These are phyloP conservation scores for Probosciger aterrimus DNA, from an alignment of 2,113 vertebrate genomes.

Conservation along the genomic window DNA sequence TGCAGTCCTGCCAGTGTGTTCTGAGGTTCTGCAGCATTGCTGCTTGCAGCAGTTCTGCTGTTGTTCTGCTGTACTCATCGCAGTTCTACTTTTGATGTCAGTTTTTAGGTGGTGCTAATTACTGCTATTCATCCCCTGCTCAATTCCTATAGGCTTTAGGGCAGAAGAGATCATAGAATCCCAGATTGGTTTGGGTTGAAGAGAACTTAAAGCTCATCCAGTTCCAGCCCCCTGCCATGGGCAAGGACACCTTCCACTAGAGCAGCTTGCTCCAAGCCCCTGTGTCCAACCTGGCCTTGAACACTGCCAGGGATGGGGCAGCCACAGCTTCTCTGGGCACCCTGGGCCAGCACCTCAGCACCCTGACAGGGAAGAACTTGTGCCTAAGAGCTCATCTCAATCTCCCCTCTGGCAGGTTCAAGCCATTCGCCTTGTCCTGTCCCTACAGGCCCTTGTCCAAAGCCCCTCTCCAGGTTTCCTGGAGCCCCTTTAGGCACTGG, in stretches of 20 bases:
- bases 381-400: no score
- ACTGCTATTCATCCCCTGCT: not conserved
- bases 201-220: not conserved
- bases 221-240: rapidly evolving
- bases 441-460: no score
- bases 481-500: no score
- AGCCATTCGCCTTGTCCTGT: no score
- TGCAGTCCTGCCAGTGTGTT: no score
- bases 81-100: not conserved
- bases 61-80: not conserved
- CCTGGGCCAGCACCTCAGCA: no score
- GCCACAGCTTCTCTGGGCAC: no score
- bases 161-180: not conserved
- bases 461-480: no score
- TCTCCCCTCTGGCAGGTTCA: no score
- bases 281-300: no score
- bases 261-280: not conserved
- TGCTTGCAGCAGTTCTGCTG: not conserved
- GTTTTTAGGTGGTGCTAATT: not conserved
- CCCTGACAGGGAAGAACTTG: no score
- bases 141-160: not conserved
- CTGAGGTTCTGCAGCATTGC: not conserved
- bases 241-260: not conserved
- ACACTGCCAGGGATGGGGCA: no score
- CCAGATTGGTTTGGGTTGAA: not conserved